Evolutionary conservation across 2,888 invertebrate species (phyloP), one percentile per base, ranked within the genome.

Genomic region (Phrixothrix hirtus): DNA sequence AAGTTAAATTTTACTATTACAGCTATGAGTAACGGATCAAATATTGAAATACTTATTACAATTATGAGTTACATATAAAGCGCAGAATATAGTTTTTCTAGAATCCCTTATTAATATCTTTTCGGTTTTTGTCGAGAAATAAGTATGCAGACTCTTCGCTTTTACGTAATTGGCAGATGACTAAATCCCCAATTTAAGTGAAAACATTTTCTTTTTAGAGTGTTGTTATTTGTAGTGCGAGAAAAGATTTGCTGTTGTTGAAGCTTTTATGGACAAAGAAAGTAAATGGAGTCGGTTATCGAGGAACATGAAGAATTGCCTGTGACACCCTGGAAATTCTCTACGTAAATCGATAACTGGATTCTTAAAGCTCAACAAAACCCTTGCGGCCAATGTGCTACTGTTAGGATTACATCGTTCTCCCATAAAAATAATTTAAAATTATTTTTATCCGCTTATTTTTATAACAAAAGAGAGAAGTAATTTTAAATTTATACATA

Each of bases 401-500:
- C 45, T 36, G 36, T 30, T 45, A 17, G 30, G 45, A 45, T 45
- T 45, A 45, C 45, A 43, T 17, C 21, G 34, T 32, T 13, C 36
- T 10, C 14, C 36, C 35, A 44, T 44, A 44, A 44, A 44, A 27
- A 44, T 44, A 34, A 44, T 44, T 44, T 44, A 44, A 35, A 44
- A 44, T 44, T 44, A 27, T 36, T 44, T 44, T 44, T 44, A 44
- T 44, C 36, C 29, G n/a, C n/a, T n/a, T n/a, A n/a, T n/a, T n/a
- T n/a, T n/a, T n/a, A n/a, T n/a, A n/a, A n/a, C n/a, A n/a, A n/a
- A n/a, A n/a, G n/a, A n/a, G n/a, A n/a, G n/a, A n/a, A n/a, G n/a
- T n/a, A n/a, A n/a, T n/a, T n/a, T n/a, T n/a, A n/a, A n/a, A n/a
- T n/a, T n/a, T n/a, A n/a, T n/a, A n/a, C n/a, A n/a, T n/a, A n/a